Evolutionary conservation across 2,888 invertebrate species (phyloP), one percentile per base, ranked within the genome.

Genomic region (Agrotis puta): DNA sequence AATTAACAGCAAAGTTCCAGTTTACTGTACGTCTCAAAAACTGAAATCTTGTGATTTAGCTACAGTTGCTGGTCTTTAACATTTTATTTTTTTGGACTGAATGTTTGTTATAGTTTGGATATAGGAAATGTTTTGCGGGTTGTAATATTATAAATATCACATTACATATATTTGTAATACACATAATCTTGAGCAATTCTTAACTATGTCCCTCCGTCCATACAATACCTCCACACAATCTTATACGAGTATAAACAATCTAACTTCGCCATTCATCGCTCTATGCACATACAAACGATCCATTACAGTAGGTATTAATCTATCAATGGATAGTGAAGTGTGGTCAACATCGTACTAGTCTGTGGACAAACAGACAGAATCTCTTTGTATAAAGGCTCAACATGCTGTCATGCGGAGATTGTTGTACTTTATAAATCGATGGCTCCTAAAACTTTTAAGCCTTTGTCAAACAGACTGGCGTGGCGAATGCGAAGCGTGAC

Each of bases 311-410:
- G 62, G 47, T 57, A 80, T 54, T 74, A 67, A 80, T 77, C 63
- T 68, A 64, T 74, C 62, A 68, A 74, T 80, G 81, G 59, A 80
- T 24, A 20, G 16, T 64, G 59, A 68, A 80, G 81, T 80, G 68
- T 68, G 76, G 75, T 77, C 76, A 80, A 77, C 63, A 75, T 68
- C 50, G 63, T 54, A n/a, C n/a, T n/a, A 50, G 48, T 24, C 13
- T 59, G 63, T 65, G 24, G 66, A 62, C 56, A 43, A 18, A 27
- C 24, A 51, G 51, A 47, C 27, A 13, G 48, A 7, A 48, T 43
- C 56, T 66, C 74, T 79, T 75, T 74, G 51, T 14, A 13, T 51
- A 58, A 65, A 33, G 20, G 24, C 74, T 74, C 48, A 50, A 75
- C 18, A 33, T 27, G 45, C 53, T 45, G 50, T 58, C 33, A 58